Conservation (phyloP, 2,888 invertebrate species). For the Dryobotodes eremita region DNA sequence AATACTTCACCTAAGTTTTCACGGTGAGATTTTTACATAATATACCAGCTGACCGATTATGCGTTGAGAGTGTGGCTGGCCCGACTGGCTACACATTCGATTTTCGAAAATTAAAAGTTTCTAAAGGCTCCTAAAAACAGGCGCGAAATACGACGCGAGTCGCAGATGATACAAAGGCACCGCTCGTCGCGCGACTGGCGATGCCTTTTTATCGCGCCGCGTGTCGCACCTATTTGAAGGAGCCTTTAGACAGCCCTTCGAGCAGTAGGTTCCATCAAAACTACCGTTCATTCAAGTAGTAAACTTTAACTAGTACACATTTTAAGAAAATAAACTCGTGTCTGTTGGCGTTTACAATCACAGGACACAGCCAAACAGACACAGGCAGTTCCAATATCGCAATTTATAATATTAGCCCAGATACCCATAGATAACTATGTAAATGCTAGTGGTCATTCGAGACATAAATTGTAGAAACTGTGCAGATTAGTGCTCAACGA, state of each 20-base stretch:
- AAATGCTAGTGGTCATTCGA: conserved; percentile 29
- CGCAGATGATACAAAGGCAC: too few species aligned
- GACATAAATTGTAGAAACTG: conserved; percentile 43
- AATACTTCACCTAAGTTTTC: too few species aligned
- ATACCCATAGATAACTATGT: conserved; percentile 15
- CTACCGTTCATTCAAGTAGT: not conserved
- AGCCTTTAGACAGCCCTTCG: not conserved
- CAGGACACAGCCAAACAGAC: not conserved
- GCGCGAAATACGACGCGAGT: too few species aligned
- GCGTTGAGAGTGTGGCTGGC: not conserved
- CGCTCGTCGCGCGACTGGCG: too few species aligned
- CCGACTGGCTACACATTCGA: not conserved
- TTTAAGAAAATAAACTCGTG: not conserved
- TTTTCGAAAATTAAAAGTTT: not conserved
- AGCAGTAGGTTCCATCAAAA: not conserved
- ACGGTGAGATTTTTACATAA: too few species aligned
- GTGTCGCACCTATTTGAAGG: too few species aligned
- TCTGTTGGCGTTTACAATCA: not conserved
- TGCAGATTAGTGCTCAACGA: conserved; percentile 46
- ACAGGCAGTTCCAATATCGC: not conserved
- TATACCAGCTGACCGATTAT: not conserved
- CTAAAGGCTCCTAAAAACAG: not conserved
- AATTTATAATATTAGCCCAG: conserved; percentile 18
- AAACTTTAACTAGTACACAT: not conserved
- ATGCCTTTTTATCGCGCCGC: too few species aligned